A percentile compares a stretch with the other conserved stretches of the same genome.
These are phyloP conservation scores for Danio choprae DNA, from an alignment of 2,797 vertebrate species.

Conservation along the genomic window DNA sequence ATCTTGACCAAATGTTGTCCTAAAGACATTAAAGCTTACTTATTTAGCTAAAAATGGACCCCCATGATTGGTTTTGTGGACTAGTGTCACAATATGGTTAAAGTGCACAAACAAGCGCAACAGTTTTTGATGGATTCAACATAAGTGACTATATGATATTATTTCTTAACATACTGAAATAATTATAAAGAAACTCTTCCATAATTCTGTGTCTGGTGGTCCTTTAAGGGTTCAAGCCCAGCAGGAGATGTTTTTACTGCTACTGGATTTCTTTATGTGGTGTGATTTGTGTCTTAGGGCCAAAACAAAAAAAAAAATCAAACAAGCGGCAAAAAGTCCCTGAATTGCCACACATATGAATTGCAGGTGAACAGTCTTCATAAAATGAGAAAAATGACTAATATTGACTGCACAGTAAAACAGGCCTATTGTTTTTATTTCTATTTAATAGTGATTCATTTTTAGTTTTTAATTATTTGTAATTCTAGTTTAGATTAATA, in stretches of 20 bases:
- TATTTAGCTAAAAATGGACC: too few relatives aligned
- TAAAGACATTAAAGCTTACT: too few relatives aligned
- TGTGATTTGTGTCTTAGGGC: slow-evolving; percentile 75
- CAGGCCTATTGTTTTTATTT: background rate
- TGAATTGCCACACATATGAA: slow-evolving; percentile 69
- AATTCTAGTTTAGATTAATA: too few relatives aligned
- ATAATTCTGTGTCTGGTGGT: slow-evolving; percentile 56
- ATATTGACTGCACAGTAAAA: background rate
- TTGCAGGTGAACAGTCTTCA: background rate
- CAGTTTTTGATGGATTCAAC: background rate
- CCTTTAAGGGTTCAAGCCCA: slow-evolving; percentile 62
- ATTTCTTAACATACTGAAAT: slow-evolving; percentile 66
- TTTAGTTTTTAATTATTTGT: too few relatives aligned
- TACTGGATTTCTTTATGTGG: slow-evolving; percentile 69
- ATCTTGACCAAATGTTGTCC: too few relatives aligned
- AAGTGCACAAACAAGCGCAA: background rate
- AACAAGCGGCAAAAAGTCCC: slow-evolving; percentile 60
- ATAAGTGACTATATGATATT: background rate
- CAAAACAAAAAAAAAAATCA: slow-evolving; percentile 70
- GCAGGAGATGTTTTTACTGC: slow-evolving; percentile 74
- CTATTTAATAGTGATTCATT: background rate
- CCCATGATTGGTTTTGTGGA: background rate
- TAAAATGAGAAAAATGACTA: background rate
- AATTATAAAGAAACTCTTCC: slow-evolving; percentile 61
- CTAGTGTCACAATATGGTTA: too few relatives aligned